phyloP scores from a whole-genome alignment of 2,797 vertebrate genomes.

The Chiloscyllium punctatum region DNA sequence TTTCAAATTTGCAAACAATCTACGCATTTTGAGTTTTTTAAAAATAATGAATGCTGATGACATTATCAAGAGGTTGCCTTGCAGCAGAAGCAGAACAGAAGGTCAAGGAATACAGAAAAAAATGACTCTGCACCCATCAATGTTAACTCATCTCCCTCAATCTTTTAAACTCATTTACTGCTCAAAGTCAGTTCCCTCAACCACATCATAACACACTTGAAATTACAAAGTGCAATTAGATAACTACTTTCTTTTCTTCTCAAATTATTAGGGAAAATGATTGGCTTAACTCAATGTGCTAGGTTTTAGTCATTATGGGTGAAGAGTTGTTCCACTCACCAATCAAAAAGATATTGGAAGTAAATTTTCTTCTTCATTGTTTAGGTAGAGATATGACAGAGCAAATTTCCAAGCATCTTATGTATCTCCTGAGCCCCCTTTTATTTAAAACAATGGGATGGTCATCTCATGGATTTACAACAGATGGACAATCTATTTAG shows the following conservation, averaged over 20 bases:
- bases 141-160: neutral
- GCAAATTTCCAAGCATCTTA: neutral
- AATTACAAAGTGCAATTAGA: neutral
- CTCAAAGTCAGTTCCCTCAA: neutral
- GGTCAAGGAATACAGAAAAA: neutral
- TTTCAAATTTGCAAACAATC: neutral
- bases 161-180: neutral
- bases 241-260: neutral
- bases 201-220: neutral
- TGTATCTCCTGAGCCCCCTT: neutral
- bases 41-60: neutral
- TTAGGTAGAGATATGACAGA: neutral
- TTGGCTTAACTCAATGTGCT: neutral
- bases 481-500: neutral
- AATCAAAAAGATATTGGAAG: neutral
- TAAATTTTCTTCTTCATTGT: neutral
- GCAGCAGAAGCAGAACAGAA: neutral
- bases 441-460: neutral
- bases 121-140: neutral
- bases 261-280: neutral
- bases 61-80: neutral
- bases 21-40: neutral
- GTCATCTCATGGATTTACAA: neutral
- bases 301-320: neutral
- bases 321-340: neutral